Percentiles rank a stretch among this genome's conserved stretches.
phyloP scores from a whole-genome alignment of 2,113 vertebrate species.

The Poecile atricapillus region DNA sequence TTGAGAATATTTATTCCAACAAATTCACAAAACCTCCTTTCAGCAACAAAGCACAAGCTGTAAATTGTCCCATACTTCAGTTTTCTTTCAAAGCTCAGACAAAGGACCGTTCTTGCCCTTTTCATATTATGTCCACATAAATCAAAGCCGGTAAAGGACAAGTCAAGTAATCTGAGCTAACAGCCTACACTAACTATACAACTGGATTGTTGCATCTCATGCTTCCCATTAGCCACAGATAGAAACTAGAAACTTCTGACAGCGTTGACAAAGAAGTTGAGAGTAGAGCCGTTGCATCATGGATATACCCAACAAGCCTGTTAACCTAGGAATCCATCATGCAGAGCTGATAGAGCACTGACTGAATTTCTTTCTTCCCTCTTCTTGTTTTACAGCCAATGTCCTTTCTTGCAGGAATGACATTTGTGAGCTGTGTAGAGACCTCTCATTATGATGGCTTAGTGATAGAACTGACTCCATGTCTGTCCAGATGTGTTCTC shows the following conservation, averaged over 20 bases:
- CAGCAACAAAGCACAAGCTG: constrained; percentile 43
- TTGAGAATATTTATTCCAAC: constrained; percentile 38
- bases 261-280: constrained; percentile 33
- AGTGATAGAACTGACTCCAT: background rate
- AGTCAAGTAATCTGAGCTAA: constrained; percentile 64
- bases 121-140: constrained; percentile 52
- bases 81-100: constrained; percentile 56
- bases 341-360: background rate
- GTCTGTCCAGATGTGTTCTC: background rate
- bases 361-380: background rate
- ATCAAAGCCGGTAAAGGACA: constrained; percentile 72
- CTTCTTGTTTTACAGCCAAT: background rate
- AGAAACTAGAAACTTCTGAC: constrained; percentile 59
- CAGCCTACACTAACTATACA: constrained; percentile 42
- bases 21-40: constrained; percentile 46
- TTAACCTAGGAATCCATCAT: background rate
- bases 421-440: background rate
- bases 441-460: background rate
- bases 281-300: background rate
- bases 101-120: constrained; percentile 45
- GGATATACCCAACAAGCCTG: background rate
- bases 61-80: constrained; percentile 61
- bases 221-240: constrained; percentile 38
- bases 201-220: constrained; percentile 29
- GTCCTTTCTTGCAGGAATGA: background rate